phyloP scores from a whole-genome alignment of 1,140 invertebrate genomes.

The Nasonia vitripennis region DNA sequence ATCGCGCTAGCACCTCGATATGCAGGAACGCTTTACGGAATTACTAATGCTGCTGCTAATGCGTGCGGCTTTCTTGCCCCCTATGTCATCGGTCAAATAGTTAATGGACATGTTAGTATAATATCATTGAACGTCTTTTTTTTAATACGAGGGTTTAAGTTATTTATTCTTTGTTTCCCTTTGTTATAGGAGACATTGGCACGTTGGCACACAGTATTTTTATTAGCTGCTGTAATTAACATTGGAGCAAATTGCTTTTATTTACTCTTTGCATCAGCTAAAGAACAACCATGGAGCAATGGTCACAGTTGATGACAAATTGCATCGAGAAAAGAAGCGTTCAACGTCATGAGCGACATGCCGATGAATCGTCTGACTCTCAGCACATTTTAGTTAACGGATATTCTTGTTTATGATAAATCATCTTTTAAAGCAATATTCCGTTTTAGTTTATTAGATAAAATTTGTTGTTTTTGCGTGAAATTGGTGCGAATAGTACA shows the following conservation, averaged over 20 bases:
- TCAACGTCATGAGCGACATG: constrained; percentile 62
- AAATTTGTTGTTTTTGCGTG: neutral
- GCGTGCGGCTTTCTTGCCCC: constrained; percentile 92
- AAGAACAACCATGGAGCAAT: constrained; percentile 85
- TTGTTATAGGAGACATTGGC: constrained; percentile 84
- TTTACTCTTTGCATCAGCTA: constrained; percentile 87
- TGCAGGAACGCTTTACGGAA: constrained; percentile 91
- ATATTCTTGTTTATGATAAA: neutral
- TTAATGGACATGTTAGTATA: constrained; percentile 81
- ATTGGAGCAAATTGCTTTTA: constrained; percentile 87
- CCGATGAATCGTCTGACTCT: constrained; percentile 63
- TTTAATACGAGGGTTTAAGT: neutral
- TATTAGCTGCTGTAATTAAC: constrained; percentile 88
- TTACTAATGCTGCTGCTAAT: constrained; percentile 91
- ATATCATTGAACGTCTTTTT: neutral
- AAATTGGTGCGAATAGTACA: constrained; percentile 41
- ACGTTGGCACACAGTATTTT: constrained; percentile 92
- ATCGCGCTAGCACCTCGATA: constrained; percentile 89
- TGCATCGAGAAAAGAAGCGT: constrained; percentile 57
- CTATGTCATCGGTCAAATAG: constrained; percentile 84
- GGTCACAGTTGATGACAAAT: constrained; percentile 70
- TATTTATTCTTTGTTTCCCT: constrained; percentile 40
- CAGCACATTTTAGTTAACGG: constrained; percentile 64
- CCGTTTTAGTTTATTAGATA: constrained; percentile 9
- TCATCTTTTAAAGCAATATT: constrained; percentile 25